phyloP scores from a whole-genome alignment of 2,888 invertebrate species.

The Mesoligia furuncula region DNA sequence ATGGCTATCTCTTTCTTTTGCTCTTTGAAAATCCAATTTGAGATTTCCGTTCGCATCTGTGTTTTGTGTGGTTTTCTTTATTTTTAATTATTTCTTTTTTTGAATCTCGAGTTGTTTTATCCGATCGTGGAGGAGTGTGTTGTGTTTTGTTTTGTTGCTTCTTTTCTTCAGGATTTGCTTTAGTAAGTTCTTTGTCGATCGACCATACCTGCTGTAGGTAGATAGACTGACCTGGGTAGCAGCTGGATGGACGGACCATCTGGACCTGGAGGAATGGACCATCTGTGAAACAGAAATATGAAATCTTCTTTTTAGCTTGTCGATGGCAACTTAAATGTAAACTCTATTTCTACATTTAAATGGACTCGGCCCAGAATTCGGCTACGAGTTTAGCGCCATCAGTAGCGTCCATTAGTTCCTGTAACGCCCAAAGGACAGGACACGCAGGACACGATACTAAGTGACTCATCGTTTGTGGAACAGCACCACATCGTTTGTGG shows the following conservation, averaged over 20 bases:
- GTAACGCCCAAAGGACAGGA: neutral
- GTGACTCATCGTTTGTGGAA: neutral
- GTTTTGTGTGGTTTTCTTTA: constrained; percentile 71
- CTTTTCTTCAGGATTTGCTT: neutral
- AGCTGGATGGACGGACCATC: no score
- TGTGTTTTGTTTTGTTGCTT: constrained; percentile 22
- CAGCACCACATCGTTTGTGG: no score
- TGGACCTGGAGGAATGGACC: no score
- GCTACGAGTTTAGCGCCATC: neutral
- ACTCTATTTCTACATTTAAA: no score
- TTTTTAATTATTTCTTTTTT: constrained; percentile 70
- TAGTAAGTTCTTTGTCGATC: neutral
- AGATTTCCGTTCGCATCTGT: constrained; percentile 81
- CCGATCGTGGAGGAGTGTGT: constrained; percentile 55
- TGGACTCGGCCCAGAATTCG: neutral
- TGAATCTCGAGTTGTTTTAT: constrained; percentile 63
- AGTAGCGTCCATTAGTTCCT: neutral
- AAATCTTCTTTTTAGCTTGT: neutral
- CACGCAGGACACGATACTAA: neutral
- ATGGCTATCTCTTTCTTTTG: constrained; percentile 70
- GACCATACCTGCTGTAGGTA: neutral
- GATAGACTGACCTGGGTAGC: neutral
- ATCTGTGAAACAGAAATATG: neutral
- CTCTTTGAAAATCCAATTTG: constrained; percentile 84
- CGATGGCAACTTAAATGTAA: neutral